Evolutionary conservation across 2,888 invertebrate species (phyloP), one percentile per base, ranked within the genome.

Genomic region (Eumacrocentrus americanus): DNA sequence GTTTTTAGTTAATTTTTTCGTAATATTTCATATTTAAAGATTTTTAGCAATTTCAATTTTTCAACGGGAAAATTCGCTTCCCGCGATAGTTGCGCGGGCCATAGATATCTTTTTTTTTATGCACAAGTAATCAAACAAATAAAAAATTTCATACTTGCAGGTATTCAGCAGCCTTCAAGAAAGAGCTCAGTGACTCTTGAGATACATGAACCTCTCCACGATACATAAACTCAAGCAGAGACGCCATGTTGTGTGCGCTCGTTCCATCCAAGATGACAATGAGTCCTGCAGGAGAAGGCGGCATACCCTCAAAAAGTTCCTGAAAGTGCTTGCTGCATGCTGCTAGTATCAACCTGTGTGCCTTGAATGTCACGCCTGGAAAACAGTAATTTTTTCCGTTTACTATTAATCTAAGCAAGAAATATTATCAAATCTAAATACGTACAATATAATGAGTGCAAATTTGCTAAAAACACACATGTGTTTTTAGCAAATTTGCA

Each of bases 321-420:
- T 94, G 93, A 82, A 94, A 91, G 82, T 94, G 94, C 82, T 94
- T 94, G 84, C 94, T 94, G 86, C 94, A 94, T 78, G 94, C 94
- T 72, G 94, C 94, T 82, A 94, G 84, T 78, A 94, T 94, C 79
- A 94, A 86, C 83, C 92, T 92, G 85, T 94, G 94, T 72, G 94
- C 94, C 84, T 91, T 91, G 83, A 94, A 94, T 78, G 92, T 91
- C 80, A 92, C 91, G 81, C 93, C 94, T 94, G 84, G 0, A 83
- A 84, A 62, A 46, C 12, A 16, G n/a, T 7, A 40, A 40, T 11
- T 40, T 40, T n/a, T n/a, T n/a, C n/a, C n/a, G n/a, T n/a, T n/a
- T n/a, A n/a, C n/a, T n/a, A n/a, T n/a, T 29, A 4, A 29, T 29
- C 29, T 29, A 29, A 29, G 9, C 4, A 29, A 29, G 9, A 29